phyloP scores from a whole-genome alignment of 1,140 invertebrate species.

The Drosophila dunni region DNA sequence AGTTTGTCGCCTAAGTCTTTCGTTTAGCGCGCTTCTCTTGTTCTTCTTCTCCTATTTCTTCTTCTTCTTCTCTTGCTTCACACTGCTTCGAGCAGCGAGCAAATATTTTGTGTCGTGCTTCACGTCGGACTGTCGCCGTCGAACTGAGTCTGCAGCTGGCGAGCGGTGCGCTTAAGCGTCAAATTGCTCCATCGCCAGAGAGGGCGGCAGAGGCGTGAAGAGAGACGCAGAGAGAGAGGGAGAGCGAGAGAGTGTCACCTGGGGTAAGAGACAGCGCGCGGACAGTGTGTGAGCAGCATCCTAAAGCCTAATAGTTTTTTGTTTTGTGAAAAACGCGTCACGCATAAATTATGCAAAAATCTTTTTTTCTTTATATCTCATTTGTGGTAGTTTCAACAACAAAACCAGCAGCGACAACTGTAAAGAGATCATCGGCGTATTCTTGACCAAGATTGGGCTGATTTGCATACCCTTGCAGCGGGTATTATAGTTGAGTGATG shows the following conservation, averaged over 20 bases:
- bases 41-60: constrained; percentile 17
- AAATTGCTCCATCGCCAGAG: constrained; percentile 63
- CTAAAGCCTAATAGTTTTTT: constrained; percentile 34
- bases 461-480: constrained; percentile 32
- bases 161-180: constrained; percentile 78
- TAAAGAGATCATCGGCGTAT: constrained; percentile 4
- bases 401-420: neutral
- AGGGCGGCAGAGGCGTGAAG: neutral
- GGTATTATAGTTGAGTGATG: too few species aligned
- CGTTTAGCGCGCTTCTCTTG: constrained; percentile 38
- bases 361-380: constrained; percentile 26
- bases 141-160: constrained; percentile 77
- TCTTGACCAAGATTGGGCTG: constrained; percentile 25
- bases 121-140: constrained; percentile 76
- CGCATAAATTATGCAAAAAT: constrained; percentile 77
- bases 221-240: constrained; percentile 5
- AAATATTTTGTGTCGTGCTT: constrained; percentile 61
- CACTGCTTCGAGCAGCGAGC: constrained; percentile 21
- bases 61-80: constrained; percentile 10
- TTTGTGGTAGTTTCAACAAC: constrained; percentile 34
- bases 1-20: constrained; percentile 78
- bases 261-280: neutral
- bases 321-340: constrained; percentile 21
- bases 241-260: neutral
- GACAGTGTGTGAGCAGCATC: constrained; percentile 23